These are phyloP conservation scores for Pica pica DNA, from an alignment of 2,113 vertebrate genomes.

Conservation along the genomic window DNA sequence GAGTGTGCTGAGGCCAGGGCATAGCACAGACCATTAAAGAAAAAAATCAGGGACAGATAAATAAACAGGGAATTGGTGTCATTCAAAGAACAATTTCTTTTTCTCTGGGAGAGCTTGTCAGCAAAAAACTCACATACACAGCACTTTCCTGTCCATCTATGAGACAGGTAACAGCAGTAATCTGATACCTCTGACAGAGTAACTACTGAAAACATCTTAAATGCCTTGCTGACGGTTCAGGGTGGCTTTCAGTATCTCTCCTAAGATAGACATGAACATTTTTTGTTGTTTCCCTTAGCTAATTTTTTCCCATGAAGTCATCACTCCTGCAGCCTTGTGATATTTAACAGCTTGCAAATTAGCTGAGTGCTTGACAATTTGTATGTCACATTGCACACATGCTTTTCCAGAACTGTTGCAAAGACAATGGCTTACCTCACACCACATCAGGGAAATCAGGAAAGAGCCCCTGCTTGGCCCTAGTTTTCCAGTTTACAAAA, in stretches of 20 bases:
- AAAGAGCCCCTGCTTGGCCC: background rate
- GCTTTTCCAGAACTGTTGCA: background rate
- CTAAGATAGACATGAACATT: background rate
- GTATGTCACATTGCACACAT: background rate
- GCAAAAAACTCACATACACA: background rate
- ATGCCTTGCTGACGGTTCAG: background rate
- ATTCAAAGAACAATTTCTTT: background rate
- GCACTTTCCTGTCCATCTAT: background rate
- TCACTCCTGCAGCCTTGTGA: background rate
- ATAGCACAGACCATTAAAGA: background rate
- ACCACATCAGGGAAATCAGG: background rate
- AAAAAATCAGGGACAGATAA: background rate
- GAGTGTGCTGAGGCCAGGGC: background rate
- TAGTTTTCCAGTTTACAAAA: background rate
- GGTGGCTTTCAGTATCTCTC: background rate
- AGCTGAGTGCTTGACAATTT: background rate
- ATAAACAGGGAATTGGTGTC: background rate
- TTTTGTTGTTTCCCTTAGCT: background rate
- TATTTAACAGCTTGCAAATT: background rate
- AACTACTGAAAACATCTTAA: background rate
- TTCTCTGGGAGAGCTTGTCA: background rate
- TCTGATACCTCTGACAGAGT: background rate
- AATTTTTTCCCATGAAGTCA: background rate
- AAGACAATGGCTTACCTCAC: background rate
- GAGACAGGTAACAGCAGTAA: constrained; percentile 16